Conservation (phyloP, 2,888 invertebrate species). For the Conomelus anceps region DNA sequence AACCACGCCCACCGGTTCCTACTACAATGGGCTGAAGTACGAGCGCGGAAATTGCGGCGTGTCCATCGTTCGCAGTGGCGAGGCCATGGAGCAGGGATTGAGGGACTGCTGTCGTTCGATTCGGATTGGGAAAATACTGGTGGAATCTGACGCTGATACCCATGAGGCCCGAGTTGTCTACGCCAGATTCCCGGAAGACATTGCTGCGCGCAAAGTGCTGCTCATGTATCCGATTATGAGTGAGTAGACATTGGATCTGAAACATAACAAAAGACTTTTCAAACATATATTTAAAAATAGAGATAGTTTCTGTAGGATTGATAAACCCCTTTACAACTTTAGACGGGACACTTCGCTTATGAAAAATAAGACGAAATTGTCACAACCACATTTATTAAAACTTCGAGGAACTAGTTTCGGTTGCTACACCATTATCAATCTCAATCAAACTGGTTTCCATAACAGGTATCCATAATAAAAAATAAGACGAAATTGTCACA, state of each 20-base stretch:
- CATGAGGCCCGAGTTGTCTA: slow-evolving; percentile 96
- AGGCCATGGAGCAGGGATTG: slow-evolving; percentile 92
- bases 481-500: too few relatives aligned
- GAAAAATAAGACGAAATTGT: too few relatives aligned
- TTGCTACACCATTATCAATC: too few relatives aligned
- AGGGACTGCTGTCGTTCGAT: slow-evolving; percentile 98
- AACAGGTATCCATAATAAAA: too few relatives aligned
- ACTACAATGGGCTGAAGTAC: slow-evolving; percentile 89
- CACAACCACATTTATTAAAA: too few relatives aligned
- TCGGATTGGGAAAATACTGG: slow-evolving; percentile 95
- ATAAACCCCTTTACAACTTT: too few relatives aligned
- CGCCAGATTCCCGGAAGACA: slow-evolving; percentile 95
- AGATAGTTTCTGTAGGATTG: too few relatives aligned
- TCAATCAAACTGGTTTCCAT: too few relatives aligned
- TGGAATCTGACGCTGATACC: slow-evolving; percentile 93
- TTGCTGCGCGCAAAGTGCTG: slow-evolving; percentile 76
- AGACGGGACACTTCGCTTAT: too few relatives aligned
- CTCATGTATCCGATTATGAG: slow-evolving; percentile 99
- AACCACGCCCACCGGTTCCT: slow-evolving; percentile 85
- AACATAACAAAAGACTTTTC: too few relatives aligned
- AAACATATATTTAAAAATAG: too few relatives aligned
- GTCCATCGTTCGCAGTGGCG: slow-evolving; percentile 88
- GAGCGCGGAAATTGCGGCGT: slow-evolving; percentile 98
- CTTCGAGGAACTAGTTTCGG: too few relatives aligned
- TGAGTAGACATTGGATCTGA: slow-evolving; percentile 41